phyloP scores from a whole-genome alignment of 2,888 invertebrate species.

The Epistrophe grossulariae region DNA sequence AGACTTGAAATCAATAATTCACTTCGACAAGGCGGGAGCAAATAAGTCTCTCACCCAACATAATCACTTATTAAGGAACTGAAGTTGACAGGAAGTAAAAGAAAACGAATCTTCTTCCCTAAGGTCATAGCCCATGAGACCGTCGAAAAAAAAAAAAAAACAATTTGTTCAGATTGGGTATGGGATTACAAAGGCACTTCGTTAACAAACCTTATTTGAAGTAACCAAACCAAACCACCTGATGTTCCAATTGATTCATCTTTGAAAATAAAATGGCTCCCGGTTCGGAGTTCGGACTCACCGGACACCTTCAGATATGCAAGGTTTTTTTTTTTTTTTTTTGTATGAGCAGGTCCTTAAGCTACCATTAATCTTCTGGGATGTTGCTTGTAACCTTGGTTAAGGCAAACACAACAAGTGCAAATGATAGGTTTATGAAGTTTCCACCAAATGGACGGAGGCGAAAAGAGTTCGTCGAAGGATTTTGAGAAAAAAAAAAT shows the following conservation, averaged over 20 bases:
- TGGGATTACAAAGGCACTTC: slow-evolving; percentile 67
- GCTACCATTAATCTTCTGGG: slow-evolving; percentile 65
- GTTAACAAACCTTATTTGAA: slow-evolving; percentile 36
- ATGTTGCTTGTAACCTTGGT: slow-evolving; percentile 53
- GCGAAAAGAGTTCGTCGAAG: slow-evolving; percentile 14
- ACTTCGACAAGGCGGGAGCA: slow-evolving; percentile 62
- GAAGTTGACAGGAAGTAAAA: slow-evolving; percentile 25
- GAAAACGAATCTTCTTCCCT: slow-evolving; percentile 31
- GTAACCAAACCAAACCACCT: slow-evolving; percentile 61
- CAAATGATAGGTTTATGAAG: slow-evolving; percentile 73
- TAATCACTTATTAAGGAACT: slow-evolving; percentile 75
- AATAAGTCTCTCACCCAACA: slow-evolving; percentile 57
- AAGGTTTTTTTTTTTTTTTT: slow-evolving; percentile 1
- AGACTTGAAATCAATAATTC: slow-evolving; percentile 67
- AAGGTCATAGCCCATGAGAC: not conserved
- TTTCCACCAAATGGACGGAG: slow-evolving; percentile 17
- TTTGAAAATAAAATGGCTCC: slow-evolving; percentile 15
- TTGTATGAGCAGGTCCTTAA: slow-evolving; percentile 24
- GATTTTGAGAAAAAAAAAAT: slow-evolving; percentile 3
- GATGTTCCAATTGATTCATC: slow-evolving; percentile 68
- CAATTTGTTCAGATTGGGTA: slow-evolving; percentile 71
- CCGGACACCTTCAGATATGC: slow-evolving; percentile 44
- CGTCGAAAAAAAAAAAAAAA: slow-evolving; percentile 30
- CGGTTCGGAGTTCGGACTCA: not conserved
- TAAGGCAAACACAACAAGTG: slow-evolving; percentile 67